Evolutionary conservation across 2,113 vertebrate genomes (phyloP).

Genomic region (Panthera leo): DNA sequence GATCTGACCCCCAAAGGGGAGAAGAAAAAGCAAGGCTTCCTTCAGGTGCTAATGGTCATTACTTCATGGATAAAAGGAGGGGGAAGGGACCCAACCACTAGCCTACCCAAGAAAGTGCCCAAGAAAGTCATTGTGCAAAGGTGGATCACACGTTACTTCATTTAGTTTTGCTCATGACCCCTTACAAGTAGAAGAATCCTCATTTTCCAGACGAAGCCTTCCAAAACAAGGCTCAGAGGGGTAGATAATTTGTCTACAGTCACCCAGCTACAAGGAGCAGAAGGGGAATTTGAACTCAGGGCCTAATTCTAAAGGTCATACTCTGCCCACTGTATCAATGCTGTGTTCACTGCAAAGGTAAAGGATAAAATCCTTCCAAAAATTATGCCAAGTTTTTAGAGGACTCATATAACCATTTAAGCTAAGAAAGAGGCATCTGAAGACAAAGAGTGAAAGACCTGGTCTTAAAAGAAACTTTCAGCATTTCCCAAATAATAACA

Average conservation of each 20-base stretch:
- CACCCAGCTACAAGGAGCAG: not conserved
- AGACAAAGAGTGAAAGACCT: not conserved
- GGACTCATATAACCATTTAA: not conserved
- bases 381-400: not conserved
- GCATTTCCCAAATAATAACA: not conserved
- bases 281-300: not conserved
- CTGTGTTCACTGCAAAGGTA: not conserved
- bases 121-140: not conserved
- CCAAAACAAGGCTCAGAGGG: not conserved
- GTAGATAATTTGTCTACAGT: not conserved
- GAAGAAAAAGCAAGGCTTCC: not conserved
- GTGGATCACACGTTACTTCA: not conserved
- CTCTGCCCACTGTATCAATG: not conserved
- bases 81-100: not conserved
- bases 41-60: not conserved
- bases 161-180: not conserved
- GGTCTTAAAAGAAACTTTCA: not conserved
- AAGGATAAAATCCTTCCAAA: slow-evolving; percentile 11
- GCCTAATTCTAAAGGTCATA: not conserved
- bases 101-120: not conserved
- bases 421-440: not conserved
- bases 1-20: not conserved
- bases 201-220: not conserved
- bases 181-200: not conserved
- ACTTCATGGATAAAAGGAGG: not conserved